phyloP scores from a whole-genome alignment of 2,888 invertebrate species.

The Salticus scenicus region DNA sequence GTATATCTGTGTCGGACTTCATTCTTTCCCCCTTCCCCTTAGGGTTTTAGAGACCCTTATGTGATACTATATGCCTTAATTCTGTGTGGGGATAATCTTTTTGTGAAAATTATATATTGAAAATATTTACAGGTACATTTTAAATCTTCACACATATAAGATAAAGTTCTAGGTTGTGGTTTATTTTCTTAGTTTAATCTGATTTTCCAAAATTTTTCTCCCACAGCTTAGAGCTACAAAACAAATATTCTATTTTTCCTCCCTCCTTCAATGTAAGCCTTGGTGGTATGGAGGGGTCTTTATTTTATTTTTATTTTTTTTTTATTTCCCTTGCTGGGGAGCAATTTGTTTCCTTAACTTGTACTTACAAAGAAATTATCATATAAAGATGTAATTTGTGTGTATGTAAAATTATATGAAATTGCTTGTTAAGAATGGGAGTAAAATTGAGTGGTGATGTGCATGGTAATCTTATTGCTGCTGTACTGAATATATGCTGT shows the following conservation, averaged over 20 bases:
- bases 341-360: slow-evolving; percentile 29
- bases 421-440: slow-evolving; percentile 50
- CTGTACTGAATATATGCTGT: slow-evolving; percentile 36
- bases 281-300: slow-evolving; percentile 52
- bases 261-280: slow-evolving; percentile 19
- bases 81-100: slow-evolving; percentile 66
- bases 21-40: slow-evolving; percentile 49
- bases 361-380: slow-evolving; percentile 60
- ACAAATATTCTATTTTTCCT: slow-evolving; percentile 11
- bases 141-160: slow-evolving; percentile 45
- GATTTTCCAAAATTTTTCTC: slow-evolving; percentile 39
- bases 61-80: slow-evolving; percentile 69
- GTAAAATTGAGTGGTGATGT: slow-evolving; percentile 38
- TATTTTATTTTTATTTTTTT: slow-evolving; percentile 18
- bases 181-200: slow-evolving; percentile 37
- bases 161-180: slow-evolving; percentile 55
- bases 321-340: neutral
- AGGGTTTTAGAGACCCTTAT: slow-evolving; percentile 69
- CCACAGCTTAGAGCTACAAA: slow-evolving; percentile 28
- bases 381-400: slow-evolving; percentile 42
- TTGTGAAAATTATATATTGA: slow-evolving; percentile 49
- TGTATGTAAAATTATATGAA: slow-evolving; percentile 59
- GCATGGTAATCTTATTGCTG: slow-evolving; percentile 52
- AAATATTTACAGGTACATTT: slow-evolving; percentile 44
- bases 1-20: slow-evolving; percentile 64